Percentiles rank a stretch among this genome's conserved stretches.
phyloP scores from a whole-genome alignment of 2,797 vertebrate species.

The Poeciliopsis paucimaculata region DNA sequence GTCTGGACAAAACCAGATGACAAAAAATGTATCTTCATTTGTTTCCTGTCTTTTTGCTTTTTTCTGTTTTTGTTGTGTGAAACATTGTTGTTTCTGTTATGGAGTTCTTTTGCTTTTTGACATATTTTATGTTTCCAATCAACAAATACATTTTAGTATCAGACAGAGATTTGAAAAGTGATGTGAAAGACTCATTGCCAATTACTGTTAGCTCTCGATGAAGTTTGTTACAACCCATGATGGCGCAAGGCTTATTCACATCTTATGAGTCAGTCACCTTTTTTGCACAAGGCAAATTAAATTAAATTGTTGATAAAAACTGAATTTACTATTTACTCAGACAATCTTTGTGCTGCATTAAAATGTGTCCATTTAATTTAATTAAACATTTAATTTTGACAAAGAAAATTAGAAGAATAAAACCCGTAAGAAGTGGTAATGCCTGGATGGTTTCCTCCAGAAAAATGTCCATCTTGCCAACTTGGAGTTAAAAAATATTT shows the following conservation, averaged over 20 bases:
- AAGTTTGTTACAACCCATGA: neutral
- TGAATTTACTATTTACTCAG: neutral
- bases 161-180: neutral
- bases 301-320: no score
- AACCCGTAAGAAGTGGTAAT: no score
- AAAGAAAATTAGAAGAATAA: no score
- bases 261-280: neutral
- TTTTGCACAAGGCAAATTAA: neutral
- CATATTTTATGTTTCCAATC: neutral
- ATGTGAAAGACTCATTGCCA: neutral
- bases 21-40: constrained; percentile 17
- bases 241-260: neutral
- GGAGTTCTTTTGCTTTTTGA: neutral
- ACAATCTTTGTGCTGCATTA: neutral
- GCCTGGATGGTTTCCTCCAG: no score
- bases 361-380: neutral
- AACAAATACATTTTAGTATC: neutral
- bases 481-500: no score
- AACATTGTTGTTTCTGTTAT: neutral
- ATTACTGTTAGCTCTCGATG: neutral
- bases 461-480: no score
- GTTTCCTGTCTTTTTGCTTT: constrained; percentile 21
- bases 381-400: neutral
- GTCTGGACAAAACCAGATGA: constrained; percentile 32
- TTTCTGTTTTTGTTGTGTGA: neutral